phyloP scores from a whole-genome alignment of 2,113 vertebrate species.

The Thermophis baileyi region DNA sequence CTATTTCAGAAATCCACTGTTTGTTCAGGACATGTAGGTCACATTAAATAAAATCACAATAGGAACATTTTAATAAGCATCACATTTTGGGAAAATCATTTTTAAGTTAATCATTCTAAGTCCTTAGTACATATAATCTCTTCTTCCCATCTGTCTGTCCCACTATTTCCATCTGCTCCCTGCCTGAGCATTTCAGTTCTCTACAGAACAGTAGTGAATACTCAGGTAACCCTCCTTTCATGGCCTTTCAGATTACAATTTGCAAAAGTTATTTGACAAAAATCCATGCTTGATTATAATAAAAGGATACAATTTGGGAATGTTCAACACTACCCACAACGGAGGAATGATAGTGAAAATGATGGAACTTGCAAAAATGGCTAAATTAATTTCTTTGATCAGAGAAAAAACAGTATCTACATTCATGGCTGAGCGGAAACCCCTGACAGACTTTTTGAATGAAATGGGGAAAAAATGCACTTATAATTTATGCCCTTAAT shows the following conservation, averaged over 20 bases:
- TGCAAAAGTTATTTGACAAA: not conserved
- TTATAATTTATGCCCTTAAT: not conserved
- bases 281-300: not conserved
- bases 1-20: slow-evolving; percentile 11
- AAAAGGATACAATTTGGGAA: not conserved
- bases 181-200: not conserved
- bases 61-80: slow-evolving; percentile 1
- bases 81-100: slow-evolving; percentile 5
- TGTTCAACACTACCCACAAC: not conserved
- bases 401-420: not conserved
- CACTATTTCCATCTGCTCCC: not conserved
- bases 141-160: slow-evolving; percentile 8
- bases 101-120: slow-evolving; percentile 26
- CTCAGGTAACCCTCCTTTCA: not conserved
- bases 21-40: slow-evolving; percentile 8
- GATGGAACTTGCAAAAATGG: not conserved
- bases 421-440: not conserved
- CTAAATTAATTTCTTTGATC: not conserved
- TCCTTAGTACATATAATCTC: slow-evolving; percentile 10
- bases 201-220: not conserved
- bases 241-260: not conserved
- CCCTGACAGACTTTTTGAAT: not conserved
- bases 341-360: not conserved
- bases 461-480: not conserved
- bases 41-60: not conserved